Evolutionary conservation across 2,113 vertebrate genomes (phyloP), one percentile per base, ranked within the genome.

Genomic region (Marcusenius ussheri): DNA sequence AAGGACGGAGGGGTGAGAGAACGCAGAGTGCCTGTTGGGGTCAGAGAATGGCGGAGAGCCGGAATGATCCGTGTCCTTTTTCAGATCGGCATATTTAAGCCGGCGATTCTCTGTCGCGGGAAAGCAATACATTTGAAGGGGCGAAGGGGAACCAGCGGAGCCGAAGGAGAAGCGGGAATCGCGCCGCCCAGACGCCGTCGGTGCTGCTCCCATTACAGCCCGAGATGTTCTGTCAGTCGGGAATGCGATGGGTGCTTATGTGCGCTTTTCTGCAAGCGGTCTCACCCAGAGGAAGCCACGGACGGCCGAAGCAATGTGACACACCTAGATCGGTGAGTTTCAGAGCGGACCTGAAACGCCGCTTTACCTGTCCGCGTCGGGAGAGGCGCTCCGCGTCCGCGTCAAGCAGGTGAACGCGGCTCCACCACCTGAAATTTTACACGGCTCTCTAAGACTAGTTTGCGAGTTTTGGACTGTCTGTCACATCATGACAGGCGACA

Each of bases 301-400:
- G 91, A 91, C 93, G 95, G 94, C 94, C 95, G 84, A 95, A 91
- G 93, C 95, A 95, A 89, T 97, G 96, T 92, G 95, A 95, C 92
- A 84, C 94, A 88, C 96, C 96, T 19, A 93, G 93, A 92, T 93
- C 95, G 96, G 97, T 97, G 93, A 97, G 96, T 93, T 66, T 11
- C 27, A 8, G 42, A 45, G 45, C 53, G 13, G 13, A 19, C 39
- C 35, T 9, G 84, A 11, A 17, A 15, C 70, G 45, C 19, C 19
- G 53, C 13, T 74, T 51, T 27, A 49, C 49, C 83, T 89, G 27
- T 45, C 15, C 45, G 42, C 21, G 42, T 11, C 47, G 21, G 46
- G 11, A 87, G 47, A 5, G 21, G 11, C 46, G 10, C 85, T 19
- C 15, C 47, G 13, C 0, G 49, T 39, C 31, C n/a, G 15, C 0